Evolutionary conservation across 37 sponge, comb jelly and placozoan species (phyloP).

Genomic region (Chondrilla cf. caribensis): DNA sequence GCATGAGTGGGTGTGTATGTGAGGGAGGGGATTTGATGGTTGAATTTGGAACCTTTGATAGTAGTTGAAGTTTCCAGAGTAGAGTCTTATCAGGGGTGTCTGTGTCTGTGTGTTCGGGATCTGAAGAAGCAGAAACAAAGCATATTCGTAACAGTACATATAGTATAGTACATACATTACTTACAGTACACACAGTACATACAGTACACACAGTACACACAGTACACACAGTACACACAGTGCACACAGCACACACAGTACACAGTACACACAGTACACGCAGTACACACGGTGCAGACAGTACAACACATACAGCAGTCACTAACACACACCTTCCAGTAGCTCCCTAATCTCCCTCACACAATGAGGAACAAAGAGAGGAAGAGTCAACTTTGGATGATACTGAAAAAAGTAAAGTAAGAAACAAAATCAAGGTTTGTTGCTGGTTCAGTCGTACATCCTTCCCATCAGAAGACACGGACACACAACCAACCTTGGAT

Average conservation of each 20-base stretch:
- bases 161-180: too few species aligned
- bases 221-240: not conserved
- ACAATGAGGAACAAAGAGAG: conserved; percentile 70
- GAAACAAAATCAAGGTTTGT: not conserved
- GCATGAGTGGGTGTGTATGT: not conserved
- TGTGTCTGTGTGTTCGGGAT: conserved; percentile 58
- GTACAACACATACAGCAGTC: not conserved
- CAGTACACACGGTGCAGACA: not conserved
- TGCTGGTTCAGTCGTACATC: too few species aligned
- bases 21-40: too few species aligned
- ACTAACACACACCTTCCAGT: conserved; percentile 37
- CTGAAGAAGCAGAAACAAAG: conserved; percentile 3
- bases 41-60: conserved; percentile 57
- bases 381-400: conserved; percentile 42
- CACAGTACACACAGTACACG: not conserved
- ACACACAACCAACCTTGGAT: conserved; percentile 54
- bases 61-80: conserved; percentile 74
- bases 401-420: not conserved
- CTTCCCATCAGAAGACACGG: too few species aligned
- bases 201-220: not conserved
- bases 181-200: not conserved
- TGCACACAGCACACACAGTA: not conserved
- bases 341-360: conserved; percentile 25
- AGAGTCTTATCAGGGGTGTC: conserved; percentile 71
- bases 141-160: not conserved